Conservation (phyloP, 2,797 vertebrate genomes). For the Anguilla anguilla region DNA sequence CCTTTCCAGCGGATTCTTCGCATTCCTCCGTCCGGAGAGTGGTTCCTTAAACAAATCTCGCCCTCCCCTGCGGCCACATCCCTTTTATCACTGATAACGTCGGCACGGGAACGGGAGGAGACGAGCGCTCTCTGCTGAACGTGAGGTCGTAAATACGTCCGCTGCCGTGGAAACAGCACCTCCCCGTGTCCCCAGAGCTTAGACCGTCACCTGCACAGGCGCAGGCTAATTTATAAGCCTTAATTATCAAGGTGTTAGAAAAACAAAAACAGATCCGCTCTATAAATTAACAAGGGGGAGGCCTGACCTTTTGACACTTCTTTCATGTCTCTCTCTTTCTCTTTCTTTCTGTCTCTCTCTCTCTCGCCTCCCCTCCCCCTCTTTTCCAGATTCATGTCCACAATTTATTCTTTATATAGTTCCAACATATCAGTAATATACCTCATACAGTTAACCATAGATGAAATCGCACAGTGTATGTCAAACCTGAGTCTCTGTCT, state of each 20-base stretch:
- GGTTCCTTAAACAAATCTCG: conserved; percentile 40
- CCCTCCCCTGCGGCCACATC: conserved; percentile 10
- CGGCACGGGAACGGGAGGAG: conserved; percentile 33
- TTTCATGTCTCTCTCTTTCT: background rate
- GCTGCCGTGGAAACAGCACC: background rate
- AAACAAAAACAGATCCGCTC: conserved; percentile 10
- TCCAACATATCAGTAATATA: background rate
- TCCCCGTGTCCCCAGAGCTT: background rate
- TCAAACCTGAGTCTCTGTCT: background rate
- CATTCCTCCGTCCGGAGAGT: conserved; percentile 32
- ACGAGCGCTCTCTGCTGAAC: conserved; percentile 33
- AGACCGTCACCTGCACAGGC: conserved; percentile 26
- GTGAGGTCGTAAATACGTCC: conserved; percentile 45
- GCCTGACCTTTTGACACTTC: conserved; percentile 12
- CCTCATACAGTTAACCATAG: background rate
- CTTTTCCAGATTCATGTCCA: background rate
- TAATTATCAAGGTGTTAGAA: conserved; percentile 39
- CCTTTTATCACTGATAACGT: conserved; percentile 35
- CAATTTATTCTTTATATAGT: background rate
- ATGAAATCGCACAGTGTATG: background rate
- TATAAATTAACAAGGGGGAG: conserved; percentile 12
- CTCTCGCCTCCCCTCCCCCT: background rate
- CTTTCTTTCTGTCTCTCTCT: background rate
- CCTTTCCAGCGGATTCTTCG: conserved; percentile 35
- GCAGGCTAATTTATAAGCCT: conserved; percentile 12